phyloP scores from a whole-genome alignment of 2,797 vertebrate genomes.

The Setipinna tenuifilis region DNA sequence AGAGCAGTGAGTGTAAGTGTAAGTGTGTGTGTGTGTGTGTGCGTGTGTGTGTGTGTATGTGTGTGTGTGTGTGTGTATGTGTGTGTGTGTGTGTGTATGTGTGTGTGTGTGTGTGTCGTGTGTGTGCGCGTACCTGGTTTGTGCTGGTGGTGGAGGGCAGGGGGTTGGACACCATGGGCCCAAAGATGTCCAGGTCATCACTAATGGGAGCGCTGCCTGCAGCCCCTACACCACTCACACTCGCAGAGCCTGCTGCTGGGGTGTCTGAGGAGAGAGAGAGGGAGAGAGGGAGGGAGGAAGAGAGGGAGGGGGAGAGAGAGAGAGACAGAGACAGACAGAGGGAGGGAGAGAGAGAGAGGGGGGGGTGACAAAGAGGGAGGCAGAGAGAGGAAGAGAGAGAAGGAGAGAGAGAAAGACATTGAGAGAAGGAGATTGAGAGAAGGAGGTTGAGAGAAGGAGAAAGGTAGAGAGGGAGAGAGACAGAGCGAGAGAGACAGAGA shows the following conservation, averaged over 20 bases:
- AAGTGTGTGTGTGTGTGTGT: neutral
- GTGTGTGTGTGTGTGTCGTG: slow-evolving; percentile 13
- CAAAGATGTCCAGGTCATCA: slow-evolving; percentile 95
- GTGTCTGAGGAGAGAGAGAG: slow-evolving; percentile 75
- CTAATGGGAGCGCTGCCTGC: slow-evolving; percentile 67
- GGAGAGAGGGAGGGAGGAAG: neutral
- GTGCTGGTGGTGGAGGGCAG: slow-evolving; percentile 78
- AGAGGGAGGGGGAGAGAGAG: slow-evolving; percentile 1
- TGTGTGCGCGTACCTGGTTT: slow-evolving; percentile 60
- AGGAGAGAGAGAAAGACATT: neutral
- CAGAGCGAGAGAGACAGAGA: neutral
- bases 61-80: slow-evolving; percentile 8
- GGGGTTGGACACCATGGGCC: slow-evolving; percentile 97
- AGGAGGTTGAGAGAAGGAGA: neutral
- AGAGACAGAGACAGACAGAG: slow-evolving; percentile 31
- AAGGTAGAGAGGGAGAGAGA: neutral
- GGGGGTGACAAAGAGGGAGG: slow-evolving; percentile 46
- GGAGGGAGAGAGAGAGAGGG: slow-evolving; percentile 30
- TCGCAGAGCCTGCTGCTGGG: slow-evolving; percentile 78
- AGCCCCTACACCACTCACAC: slow-evolving; percentile 71
- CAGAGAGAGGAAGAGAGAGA: neutral
- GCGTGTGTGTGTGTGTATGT: neutral
- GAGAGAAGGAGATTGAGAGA: neutral
- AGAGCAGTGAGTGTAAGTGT: neutral
- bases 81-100: neutral